A percentile compares a stretch with the other conserved stretches of the same genome.
Conservation (phyloP, 2,888 invertebrate genomes). For the Diabrotica balteata region DNA sequence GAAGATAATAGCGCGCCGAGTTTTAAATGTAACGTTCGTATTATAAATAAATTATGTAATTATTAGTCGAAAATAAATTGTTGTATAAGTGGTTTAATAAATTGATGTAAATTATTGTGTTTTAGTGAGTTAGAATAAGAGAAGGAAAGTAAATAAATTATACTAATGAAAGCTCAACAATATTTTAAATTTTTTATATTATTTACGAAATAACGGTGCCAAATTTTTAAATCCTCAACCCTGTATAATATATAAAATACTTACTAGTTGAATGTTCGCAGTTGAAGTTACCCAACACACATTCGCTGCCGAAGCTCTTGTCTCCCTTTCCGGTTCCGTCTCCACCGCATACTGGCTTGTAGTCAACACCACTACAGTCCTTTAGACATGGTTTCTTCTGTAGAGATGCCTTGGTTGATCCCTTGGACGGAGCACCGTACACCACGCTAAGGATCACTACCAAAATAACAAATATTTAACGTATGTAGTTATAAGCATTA, state of each 20-base stretch:
- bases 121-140: too few species aligned
- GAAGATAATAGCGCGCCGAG: too few species aligned
- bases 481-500: neutral
- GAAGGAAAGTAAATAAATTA: too few species aligned
- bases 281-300: slow-evolving; percentile 70
- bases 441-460: slow-evolving; percentile 59
- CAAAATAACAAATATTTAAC: slow-evolving; percentile 41
- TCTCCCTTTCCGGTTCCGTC: slow-evolving; percentile 65
- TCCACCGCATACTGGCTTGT: slow-evolving; percentile 70
- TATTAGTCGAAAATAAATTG: too few species aligned
- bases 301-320: slow-evolving; percentile 69
- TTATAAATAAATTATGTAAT: too few species aligned
- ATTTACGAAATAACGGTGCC: too few species aligned
- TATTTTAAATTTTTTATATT: too few species aligned
- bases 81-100: too few species aligned
- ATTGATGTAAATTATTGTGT: too few species aligned
- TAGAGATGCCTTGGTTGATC: slow-evolving; percentile 65
- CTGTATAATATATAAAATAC: slow-evolving; percentile 4
- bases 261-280: slow-evolving; percentile 72
- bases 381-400: slow-evolving; percentile 68
- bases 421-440: slow-evolving; percentile 66
- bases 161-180: too few species aligned
- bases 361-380: slow-evolving; percentile 62
- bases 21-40: too few species aligned
- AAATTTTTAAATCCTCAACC: too few species aligned